Conservation (phyloP, 2,797 vertebrate species). For the Acrossocheilus fasciatus region DNA sequence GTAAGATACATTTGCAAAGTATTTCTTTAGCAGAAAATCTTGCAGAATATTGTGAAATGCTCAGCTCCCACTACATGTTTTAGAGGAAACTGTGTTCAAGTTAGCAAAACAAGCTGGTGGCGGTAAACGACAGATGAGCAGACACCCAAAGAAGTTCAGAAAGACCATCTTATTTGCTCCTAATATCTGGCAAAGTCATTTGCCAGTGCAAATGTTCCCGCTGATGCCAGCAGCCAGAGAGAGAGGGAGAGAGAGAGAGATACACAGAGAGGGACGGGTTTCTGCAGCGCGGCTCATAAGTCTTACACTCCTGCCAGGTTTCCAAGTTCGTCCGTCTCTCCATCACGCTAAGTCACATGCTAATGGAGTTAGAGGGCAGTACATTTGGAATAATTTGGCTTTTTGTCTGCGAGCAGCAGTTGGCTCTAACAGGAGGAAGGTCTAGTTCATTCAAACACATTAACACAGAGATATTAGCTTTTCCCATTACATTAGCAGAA, state of each 20-base stretch:
- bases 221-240: constrained; percentile 59
- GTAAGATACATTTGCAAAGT: neutral
- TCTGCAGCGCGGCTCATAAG: constrained; percentile 40
- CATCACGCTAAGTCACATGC: constrained; percentile 40
- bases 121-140: neutral
- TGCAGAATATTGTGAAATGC: neutral
- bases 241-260: neutral
- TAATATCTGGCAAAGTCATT: constrained; percentile 61
- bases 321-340: constrained; percentile 47
- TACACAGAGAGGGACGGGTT: neutral
- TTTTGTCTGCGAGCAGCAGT: constrained; percentile 48
- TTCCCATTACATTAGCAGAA: constrained; percentile 23
- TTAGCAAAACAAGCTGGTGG: neutral
- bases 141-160: neutral
- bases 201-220: constrained; percentile 64
- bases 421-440: constrained; percentile 50
- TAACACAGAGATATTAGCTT: constrained; percentile 52
- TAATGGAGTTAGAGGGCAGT: constrained; percentile 59
- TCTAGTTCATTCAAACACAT: constrained; percentile 41
- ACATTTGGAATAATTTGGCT: constrained; percentile 55
- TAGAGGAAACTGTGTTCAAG: neutral
- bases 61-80: neutral
- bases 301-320: constrained; percentile 39
- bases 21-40: neutral
- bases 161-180: constrained; percentile 13